Evolutionary conservation across 2,797 vertebrate genomes (phyloP).

Genomic region (Streptopelia turtur): DNA sequence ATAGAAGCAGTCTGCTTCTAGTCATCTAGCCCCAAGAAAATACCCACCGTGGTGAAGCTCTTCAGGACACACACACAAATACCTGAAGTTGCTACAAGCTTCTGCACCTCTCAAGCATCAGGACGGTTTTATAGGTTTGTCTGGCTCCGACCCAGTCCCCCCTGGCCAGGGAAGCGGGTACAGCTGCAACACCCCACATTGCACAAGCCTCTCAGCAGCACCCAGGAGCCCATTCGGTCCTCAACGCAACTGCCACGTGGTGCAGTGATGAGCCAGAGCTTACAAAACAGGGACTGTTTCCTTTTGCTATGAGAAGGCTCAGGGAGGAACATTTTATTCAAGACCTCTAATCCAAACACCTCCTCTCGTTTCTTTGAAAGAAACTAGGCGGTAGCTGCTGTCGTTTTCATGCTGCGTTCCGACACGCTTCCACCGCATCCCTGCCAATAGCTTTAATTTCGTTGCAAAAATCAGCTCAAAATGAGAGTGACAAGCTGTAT

Average conservation of each 20-base stretch:
- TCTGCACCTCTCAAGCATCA: background rate
- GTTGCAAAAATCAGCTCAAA: conserved; percentile 16
- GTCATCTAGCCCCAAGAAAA: background rate
- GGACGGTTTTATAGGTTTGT: background rate
- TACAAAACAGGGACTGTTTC: background rate
- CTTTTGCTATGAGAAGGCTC: background rate
- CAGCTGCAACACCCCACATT: fast-evolving
- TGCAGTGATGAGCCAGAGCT: background rate
- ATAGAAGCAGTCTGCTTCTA: background rate
- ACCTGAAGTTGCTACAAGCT: fast-evolving
- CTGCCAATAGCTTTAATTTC: conserved; percentile 47
- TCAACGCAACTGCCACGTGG: fast-evolving
- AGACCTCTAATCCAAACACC: conserved; percentile 15
- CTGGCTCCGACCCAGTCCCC: background rate
- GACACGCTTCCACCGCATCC: background rate
- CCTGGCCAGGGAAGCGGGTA: fast-evolving
- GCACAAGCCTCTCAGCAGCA: background rate
- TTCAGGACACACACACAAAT: fast-evolving
- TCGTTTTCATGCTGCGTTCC: background rate
- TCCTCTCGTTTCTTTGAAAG: background rate
- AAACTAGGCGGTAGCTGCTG: conserved; percentile 19
- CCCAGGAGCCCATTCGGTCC: fast-evolving
- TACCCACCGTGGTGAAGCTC: background rate
- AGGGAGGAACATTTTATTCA: background rate
- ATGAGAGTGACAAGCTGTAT: conserved; percentile 34